Evolutionary conservation across 2,113 vertebrate species (phyloP).

Genomic region (Pelvicachromis taeniatus): DNA sequence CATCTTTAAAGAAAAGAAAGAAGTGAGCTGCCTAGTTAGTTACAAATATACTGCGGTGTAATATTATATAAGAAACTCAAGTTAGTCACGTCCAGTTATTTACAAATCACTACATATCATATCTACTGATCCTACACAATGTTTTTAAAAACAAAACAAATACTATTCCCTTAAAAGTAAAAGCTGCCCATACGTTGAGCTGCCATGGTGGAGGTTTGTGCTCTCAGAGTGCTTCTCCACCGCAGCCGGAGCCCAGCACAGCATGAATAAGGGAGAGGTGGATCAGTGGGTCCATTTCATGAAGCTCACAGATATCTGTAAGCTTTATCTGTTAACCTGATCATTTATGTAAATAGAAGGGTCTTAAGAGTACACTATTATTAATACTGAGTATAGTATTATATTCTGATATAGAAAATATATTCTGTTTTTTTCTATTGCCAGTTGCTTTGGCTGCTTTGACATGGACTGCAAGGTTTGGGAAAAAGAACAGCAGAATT

Average conservation of each 20-base stretch:
- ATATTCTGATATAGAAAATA: neutral
- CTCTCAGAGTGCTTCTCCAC: neutral
- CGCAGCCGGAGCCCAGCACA: neutral
- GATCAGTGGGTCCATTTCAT: neutral
- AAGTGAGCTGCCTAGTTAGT: neutral
- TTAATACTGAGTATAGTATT: neutral
- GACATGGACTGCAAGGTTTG: neutral
- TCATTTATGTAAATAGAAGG: neutral
- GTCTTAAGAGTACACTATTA: neutral
- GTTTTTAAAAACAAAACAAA: neutral
- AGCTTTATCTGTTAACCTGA: neutral
- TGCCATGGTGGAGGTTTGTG: neutral
- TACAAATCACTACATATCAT: neutral
- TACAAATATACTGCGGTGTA: neutral
- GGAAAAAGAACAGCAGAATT: neutral
- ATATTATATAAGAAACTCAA: neutral
- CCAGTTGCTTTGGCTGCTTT: neutral
- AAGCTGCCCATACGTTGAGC: neutral
- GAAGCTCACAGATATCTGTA: neutral
- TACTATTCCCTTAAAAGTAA: neutral
- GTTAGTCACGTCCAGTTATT: neutral
- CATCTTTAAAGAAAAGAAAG: neutral
- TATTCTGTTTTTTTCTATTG: neutral
- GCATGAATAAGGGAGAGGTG: neutral
- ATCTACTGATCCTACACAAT: neutral